Base-by-base conservation (phyloP, 2,113 vertebrate species). In the Caloenas nicobarica region DNA sequence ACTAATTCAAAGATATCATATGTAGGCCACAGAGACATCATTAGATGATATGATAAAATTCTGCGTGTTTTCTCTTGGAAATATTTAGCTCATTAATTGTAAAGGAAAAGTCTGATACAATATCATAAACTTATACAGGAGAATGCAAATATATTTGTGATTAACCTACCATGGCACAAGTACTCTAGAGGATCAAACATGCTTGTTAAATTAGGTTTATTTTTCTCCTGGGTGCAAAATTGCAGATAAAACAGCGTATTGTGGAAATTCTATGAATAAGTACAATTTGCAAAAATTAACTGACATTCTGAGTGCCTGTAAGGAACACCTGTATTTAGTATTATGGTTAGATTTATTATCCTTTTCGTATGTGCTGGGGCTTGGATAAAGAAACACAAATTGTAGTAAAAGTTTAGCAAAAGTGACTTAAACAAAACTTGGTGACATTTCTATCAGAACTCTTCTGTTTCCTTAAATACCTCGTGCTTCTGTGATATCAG, bases 81-180 rank as follows among this genome's bases (percentile, higher is more conserved):
- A 92, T 83, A 79, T 46, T 86, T 64, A 80, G 34, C 66, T 95
- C 83, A 94, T 96, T 87, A 91, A 94, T 92, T 91, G 95, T 94
- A 76, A 87, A 91, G 58, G 33, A 18, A 51, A 89, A 68, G 11
- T 70, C 61, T 79, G 61, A 70, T 90, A 70, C 16, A 72, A 17
- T 29, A 81, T 54, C 64, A 81, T 48, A 91, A 92, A 94, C 53
- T 78, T 91, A 12, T 69, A 48, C 11, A 57, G 29, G 33, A 90
- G 57, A 88, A 93, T 93, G 78, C 64, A 95, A 89, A 94, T 58
- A 83, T 25, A 33, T 89, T 85, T 86, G 28, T 69, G 62, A 82
- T 86, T 86, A 77, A 86, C 44, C 60, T 65, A 38, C 57, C 22
- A n/a, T 22, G 36, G 33, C 74, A 86, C 21, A 70, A 64, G 25